These are phyloP conservation scores for Pterobdella sp. DNA, from an alignment of 2,888 invertebrate species.

Conservation along the genomic window DNA sequence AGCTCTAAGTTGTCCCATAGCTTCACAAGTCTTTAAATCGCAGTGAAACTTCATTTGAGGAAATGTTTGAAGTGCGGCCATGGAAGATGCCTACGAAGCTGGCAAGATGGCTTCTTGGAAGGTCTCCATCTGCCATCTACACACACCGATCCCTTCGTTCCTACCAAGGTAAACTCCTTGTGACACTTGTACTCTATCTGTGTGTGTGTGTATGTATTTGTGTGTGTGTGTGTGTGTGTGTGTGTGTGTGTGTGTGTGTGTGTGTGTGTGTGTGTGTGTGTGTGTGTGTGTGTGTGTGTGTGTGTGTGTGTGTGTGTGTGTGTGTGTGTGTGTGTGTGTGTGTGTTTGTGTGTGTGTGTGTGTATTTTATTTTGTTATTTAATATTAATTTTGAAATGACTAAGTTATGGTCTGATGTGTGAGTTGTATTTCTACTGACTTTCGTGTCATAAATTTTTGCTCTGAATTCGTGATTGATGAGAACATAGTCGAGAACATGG, in stretches of 20 bases:
- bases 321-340: neutral
- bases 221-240: neutral
- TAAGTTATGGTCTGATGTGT: too few species aligned
- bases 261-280: neutral
- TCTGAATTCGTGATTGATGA: too few species aligned
- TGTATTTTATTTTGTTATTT: too few species aligned
- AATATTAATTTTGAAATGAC: too few species aligned
- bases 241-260: neutral
- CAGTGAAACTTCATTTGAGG: neutral
- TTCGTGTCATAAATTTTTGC: too few species aligned
- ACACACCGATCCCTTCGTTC: constrained; percentile 68
- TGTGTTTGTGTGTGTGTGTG: neutral
- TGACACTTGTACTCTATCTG: constrained; percentile 46
- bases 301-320: neutral
- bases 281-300: neutral
- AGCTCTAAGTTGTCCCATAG: neutral
- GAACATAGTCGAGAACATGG: too few species aligned
- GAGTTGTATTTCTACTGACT: too few species aligned
- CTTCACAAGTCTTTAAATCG: neutral
- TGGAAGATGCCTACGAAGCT: constrained; percentile 34
- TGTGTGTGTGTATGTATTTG: constrained; percentile 36
- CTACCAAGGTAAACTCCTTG: constrained; percentile 47
- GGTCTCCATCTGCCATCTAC: constrained; percentile 91
- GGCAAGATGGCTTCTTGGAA: constrained; percentile 54
- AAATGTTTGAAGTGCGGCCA: neutral